phyloP scores from a whole-genome alignment of 2,888 invertebrate genomes.

The Diploptera punctata region DNA sequence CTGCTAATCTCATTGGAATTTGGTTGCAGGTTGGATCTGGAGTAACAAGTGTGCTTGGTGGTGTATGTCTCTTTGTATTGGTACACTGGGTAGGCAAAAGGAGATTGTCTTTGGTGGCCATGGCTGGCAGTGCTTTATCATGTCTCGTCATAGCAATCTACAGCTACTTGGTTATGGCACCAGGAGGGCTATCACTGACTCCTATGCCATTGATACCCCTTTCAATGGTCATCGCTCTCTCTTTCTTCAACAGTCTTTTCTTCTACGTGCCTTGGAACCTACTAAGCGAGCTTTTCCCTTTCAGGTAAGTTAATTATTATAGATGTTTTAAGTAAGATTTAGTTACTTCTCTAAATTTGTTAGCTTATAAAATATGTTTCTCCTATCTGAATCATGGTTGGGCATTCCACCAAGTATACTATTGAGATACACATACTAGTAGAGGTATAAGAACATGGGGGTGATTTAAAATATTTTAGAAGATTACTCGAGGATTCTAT shows the following conservation, averaged over 20 bases:
- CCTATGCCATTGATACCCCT: not conserved
- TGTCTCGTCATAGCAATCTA: not conserved
- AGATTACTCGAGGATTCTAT: no score
- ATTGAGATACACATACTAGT: no score
- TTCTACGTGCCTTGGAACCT: conserved; percentile 1
- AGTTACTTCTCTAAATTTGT: no score
- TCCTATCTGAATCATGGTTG: no score
- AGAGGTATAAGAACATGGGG: no score
- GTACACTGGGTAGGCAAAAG: not conserved
- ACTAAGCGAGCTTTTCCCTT: not conserved
- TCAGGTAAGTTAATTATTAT: no score
- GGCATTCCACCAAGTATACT: no score
- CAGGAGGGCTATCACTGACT: not conserved
- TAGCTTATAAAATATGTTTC: no score
- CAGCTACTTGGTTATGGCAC: not conserved
- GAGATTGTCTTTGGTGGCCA: not conserved
- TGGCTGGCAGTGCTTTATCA: conserved; percentile 5
- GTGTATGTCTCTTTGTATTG: not conserved
- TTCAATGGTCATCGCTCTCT: not conserved
- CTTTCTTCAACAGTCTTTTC: conserved; percentile 7
- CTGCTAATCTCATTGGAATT: no score
- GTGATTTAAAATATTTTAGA: no score
- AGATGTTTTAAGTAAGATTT: no score
- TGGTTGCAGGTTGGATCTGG: not conserved
- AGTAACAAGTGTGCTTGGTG: not conserved